Percentiles rank a stretch among this genome's conserved stretches.
These are phyloP conservation scores for Apocheima hispidaria DNA, from an alignment of 2,888 invertebrate genomes.

Conservation along the genomic window DNA sequence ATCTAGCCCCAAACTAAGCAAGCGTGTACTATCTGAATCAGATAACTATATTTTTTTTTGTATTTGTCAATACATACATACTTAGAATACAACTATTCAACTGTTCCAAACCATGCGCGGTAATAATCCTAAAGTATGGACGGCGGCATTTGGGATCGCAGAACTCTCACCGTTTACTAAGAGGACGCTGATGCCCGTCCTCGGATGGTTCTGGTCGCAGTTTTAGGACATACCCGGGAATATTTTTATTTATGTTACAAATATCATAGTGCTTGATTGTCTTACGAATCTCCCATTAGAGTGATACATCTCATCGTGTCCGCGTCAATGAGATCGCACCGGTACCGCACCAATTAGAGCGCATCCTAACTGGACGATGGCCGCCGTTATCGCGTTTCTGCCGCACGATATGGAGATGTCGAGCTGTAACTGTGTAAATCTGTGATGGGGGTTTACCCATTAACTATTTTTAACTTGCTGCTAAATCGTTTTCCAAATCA, in stretches of 20 bases:
- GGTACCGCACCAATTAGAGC: constrained; percentile 71
- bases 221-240: too few relatives aligned
- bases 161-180: too few relatives aligned
- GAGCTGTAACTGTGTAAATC: constrained; percentile 9
- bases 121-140: too few relatives aligned
- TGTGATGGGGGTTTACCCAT: not conserved
- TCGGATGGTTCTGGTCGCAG: too few relatives aligned
- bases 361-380: constrained; percentile 69
- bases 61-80: too few relatives aligned
- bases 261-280: not conserved
- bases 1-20: too few relatives aligned
- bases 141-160: too few relatives aligned
- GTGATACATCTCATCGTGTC: constrained; percentile 34
- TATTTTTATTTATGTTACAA: not conserved
- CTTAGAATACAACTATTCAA: too few relatives aligned
- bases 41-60: too few relatives aligned
- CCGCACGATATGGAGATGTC: constrained; percentile 46
- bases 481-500: not conserved
- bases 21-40: too few relatives aligned
- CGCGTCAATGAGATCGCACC: constrained; percentile 50
- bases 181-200: too few relatives aligned
- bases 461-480: not conserved
- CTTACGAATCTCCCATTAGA: constrained; percentile 1
- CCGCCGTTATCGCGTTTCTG: constrained; percentile 62
- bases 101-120: too few relatives aligned